phyloP scores from a whole-genome alignment of 1,140 invertebrate species.

The Mercenaria mercenaria region DNA sequence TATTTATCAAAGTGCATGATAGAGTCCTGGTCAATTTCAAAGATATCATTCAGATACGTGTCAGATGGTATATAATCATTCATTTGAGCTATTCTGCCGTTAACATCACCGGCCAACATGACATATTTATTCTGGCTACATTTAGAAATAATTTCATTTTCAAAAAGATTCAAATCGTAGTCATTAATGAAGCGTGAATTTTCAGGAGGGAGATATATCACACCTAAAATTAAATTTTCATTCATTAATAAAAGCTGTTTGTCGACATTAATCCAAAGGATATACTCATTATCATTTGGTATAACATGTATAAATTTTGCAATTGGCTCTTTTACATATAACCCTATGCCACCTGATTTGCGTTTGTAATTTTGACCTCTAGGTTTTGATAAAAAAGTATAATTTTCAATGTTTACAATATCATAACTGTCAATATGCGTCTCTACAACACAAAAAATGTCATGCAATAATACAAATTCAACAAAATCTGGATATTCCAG shows the following conservation, averaged over 20 bases:
- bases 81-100: background rate
- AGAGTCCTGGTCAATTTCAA: too few species aligned
- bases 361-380: background rate
- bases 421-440: background rate
- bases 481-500: conserved; percentile 8
- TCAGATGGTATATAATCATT: too few species aligned
- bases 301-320: background rate
- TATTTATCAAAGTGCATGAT: too few species aligned
- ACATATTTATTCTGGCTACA: background rate
- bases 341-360: conserved; percentile 24
- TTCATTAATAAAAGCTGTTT: background rate
- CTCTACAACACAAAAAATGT: background rate
- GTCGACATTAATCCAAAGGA: background rate
- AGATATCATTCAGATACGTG: too few species aligned
- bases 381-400: background rate
- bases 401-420: background rate
- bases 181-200: background rate
- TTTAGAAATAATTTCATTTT: background rate
- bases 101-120: background rate
- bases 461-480: background rate
- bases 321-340: background rate
- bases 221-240: background rate
- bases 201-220: background rate
- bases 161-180: background rate
- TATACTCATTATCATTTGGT: background rate